A percentile compares a stretch with the other conserved stretches of the same genome.
These are phyloP conservation scores for Iselma pallidipennis DNA, from an alignment of 2,888 invertebrate genomes.

Conservation along the genomic window DNA sequence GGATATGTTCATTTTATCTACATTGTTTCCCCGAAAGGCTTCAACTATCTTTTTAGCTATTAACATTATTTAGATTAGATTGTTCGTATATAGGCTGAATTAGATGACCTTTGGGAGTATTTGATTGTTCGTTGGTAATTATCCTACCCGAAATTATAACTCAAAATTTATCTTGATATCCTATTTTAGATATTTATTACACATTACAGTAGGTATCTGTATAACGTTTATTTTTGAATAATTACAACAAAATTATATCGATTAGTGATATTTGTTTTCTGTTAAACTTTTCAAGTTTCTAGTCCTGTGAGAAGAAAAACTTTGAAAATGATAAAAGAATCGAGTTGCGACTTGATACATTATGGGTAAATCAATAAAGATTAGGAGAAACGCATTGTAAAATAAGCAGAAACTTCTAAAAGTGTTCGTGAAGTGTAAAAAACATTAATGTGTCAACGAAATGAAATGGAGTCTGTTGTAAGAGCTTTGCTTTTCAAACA, in stretches of 20 bases:
- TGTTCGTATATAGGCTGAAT: neutral
- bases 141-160: neutral
- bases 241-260: too few species aligned
- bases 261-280: too few species aligned
- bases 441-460: too few species aligned
- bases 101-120: neutral
- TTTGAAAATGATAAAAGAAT: neutral
- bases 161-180: neutral
- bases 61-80: neutral
- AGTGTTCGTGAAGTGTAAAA: too few species aligned
- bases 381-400: neutral
- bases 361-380: too few species aligned
- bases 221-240: neutral
- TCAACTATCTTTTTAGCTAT: neutral
- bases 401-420: neutral
- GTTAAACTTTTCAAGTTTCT: too few species aligned
- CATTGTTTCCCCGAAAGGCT: too few species aligned
- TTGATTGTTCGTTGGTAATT: neutral
- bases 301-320: neutral
- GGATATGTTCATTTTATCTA: too few species aligned
- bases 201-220: neutral
- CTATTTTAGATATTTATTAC: neutral
- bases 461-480: too few species aligned
- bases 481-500: too few species aligned
- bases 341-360: too few species aligned